A percentile compares a stretch with the other conserved stretches of the same genome.
Evolutionary conservation across 2,797 vertebrate genomes (phyloP).

Genomic region (Hafferia zeledoni): DNA sequence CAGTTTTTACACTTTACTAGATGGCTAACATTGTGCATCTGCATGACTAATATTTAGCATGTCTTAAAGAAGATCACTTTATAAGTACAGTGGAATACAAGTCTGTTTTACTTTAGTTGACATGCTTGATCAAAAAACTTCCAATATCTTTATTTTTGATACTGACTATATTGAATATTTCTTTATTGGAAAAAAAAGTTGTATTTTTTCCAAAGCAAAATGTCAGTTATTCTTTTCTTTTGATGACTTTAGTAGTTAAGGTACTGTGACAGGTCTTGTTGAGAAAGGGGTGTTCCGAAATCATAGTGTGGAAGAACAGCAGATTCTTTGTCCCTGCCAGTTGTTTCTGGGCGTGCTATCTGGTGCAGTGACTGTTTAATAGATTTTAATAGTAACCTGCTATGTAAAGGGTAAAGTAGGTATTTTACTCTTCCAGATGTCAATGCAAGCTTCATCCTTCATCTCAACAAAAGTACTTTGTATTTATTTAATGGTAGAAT

Average conservation of each 20-base stretch:
- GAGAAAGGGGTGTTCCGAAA: not conserved
- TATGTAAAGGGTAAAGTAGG: not conserved
- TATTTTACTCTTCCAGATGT: not conserved
- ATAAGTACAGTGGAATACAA: not conserved
- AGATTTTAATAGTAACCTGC: not conserved
- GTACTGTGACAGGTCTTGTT: not conserved
- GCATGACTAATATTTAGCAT: not conserved
- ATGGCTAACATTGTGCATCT: not conserved
- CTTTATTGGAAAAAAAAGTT: not conserved
- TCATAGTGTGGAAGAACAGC: not conserved
- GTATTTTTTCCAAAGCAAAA: not conserved
- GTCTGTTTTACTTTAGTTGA: not conserved
- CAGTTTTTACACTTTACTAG: not conserved
- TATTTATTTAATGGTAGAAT: not conserved
- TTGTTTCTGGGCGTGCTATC: not conserved
- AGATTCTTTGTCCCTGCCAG: not conserved
- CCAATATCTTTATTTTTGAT: not conserved
- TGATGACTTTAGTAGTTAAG: not conserved
- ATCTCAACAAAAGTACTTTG: not conserved
- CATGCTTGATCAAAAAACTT: not conserved
- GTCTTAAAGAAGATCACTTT: not conserved
- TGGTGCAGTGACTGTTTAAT: accelerated
- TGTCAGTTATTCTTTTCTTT: not conserved
- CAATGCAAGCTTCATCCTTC: not conserved
- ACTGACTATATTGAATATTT: not conserved